phyloP scores from a whole-genome alignment of 1,140 invertebrate species.

The Teleogryllus occipitalis region DNA sequence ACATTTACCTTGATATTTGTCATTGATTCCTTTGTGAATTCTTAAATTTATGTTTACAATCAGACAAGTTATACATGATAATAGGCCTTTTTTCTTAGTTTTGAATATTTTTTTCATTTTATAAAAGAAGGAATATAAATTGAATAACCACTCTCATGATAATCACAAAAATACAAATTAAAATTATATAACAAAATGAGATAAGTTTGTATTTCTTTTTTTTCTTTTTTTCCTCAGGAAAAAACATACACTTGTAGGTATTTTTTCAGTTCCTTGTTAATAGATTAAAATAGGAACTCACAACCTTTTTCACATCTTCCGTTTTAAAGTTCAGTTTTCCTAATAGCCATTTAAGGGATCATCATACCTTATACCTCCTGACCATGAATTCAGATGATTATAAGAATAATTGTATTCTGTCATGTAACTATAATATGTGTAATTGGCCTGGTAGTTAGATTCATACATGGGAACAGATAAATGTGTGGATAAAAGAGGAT shows the following conservation, averaged over 20 bases:
- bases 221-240: not conserved
- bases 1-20: no score
- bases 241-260: not conserved
- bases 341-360: not conserved
- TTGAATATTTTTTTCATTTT: no score
- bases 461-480: not conserved
- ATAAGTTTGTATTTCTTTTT: no score
- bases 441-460: not conserved
- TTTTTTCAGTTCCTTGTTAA: not conserved
- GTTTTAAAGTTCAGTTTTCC: not conserved
- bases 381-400: not conserved
- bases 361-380: not conserved
- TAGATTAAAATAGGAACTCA: constrained; percentile 1
- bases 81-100: no score
- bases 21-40: no score
- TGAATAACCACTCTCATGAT: no score
- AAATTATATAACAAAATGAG: no score
- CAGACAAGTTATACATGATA: no score
- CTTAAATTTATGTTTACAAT: no score
- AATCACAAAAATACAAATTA: no score
- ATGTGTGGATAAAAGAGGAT: not conserved
- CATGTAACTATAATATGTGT: not conserved
- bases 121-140: no score
- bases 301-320: not conserved
- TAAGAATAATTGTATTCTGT: not conserved